phyloP scores from a whole-genome alignment of 2,888 invertebrate species.

The Agrotis puta region DNA sequence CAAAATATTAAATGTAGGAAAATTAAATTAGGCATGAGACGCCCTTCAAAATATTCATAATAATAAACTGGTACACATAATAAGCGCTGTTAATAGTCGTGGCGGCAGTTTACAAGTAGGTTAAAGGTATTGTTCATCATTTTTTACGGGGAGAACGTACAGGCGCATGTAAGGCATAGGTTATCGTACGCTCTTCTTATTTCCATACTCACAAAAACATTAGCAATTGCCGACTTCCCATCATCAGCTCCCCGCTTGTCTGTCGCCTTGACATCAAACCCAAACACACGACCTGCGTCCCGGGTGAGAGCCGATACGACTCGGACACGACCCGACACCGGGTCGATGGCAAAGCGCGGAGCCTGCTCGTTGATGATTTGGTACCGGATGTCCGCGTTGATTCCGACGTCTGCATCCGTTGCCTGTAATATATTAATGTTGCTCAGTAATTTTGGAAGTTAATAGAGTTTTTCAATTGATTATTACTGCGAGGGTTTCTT shows the following conservation, averaged over 20 bases:
- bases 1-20: neutral
- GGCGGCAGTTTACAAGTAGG: too few relatives aligned
- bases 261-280: conserved; percentile 97
- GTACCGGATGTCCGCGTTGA: conserved; percentile 95
- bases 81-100: too few relatives aligned
- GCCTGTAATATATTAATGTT: conserved; percentile 87
- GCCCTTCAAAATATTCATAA: neutral
- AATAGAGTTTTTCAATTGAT: too few relatives aligned
- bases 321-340: conserved; percentile 94
- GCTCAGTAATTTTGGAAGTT: neutral
- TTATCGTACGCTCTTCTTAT: neutral
- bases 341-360: conserved; percentile 94
- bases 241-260: conserved; percentile 95
- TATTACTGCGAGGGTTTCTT: too few relatives aligned
- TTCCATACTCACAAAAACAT: conserved; percentile 94
- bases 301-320: conserved; percentile 93
- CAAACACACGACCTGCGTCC: conserved; percentile 94
- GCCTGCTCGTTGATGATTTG: conserved; percentile 95
- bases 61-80: too few relatives aligned
- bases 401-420: conserved; percentile 93
- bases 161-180: neutral
- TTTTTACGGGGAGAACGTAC: neutral
- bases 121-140: too few relatives aligned
- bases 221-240: conserved; percentile 95
- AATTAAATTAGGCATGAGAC: neutral